Percentiles rank a stretch among this genome's conserved stretches.
Evolutionary conservation across 2,888 invertebrate species (phyloP).

Genomic region (Noctuana brunneofusca): DNA sequence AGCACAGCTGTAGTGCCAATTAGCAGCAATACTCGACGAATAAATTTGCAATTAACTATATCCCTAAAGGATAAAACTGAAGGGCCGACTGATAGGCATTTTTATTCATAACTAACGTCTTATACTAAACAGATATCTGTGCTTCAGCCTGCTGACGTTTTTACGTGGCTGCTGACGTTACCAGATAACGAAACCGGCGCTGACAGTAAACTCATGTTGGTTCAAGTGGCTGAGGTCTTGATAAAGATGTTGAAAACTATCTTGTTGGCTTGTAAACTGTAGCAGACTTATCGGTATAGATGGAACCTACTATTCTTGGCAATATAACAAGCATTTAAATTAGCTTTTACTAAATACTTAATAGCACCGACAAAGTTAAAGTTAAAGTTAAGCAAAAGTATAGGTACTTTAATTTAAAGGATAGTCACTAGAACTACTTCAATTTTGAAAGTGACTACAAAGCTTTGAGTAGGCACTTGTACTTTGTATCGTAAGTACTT

Average conservation of each 20-base stretch:
- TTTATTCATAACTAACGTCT: background rate
- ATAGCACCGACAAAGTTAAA: too few species aligned
- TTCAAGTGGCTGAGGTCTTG: constrained; percentile 26
- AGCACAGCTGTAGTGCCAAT: background rate
- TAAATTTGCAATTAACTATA: constrained; percentile 24
- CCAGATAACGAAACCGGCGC: constrained; percentile 23
- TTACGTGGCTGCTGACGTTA: constrained; percentile 6
- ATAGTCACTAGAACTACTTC: too few species aligned
- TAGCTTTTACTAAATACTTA: too few species aligned
- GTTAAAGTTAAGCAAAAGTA: too few species aligned
- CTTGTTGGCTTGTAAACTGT: constrained; percentile 11
- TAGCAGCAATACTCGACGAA: constrained; percentile 13
- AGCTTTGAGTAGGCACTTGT: too few species aligned
- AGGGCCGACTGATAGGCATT: background rate
- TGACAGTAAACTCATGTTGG: constrained; percentile 22
- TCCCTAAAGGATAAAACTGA: constrained; percentile 9
- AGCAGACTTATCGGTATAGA: background rate
- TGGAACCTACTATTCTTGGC: background rate
- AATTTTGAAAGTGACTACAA: too few species aligned
- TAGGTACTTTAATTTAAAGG: too few species aligned
- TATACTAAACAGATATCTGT: constrained; percentile 11
- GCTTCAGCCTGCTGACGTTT: constrained; percentile 2
- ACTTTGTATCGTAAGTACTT: too few species aligned
- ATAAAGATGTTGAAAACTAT: constrained; percentile 13
- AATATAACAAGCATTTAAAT: background rate